A percentile compares a stretch with the other conserved stretches of the same genome.
phyloP scores from a whole-genome alignment of 2,797 vertebrate species.

The Oreortyx pictus region DNA sequence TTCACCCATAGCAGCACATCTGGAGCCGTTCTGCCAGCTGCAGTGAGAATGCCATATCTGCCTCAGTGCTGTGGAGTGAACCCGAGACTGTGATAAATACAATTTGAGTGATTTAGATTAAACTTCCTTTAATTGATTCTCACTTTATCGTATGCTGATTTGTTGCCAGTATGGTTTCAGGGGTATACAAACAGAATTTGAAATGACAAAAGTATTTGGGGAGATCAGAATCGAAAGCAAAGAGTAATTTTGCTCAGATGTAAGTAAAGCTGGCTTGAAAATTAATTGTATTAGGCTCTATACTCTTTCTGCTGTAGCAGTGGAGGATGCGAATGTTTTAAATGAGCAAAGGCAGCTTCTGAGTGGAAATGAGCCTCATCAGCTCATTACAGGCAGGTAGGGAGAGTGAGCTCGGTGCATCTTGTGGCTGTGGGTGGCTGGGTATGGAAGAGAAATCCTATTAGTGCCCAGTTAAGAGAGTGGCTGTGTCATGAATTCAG shows the following conservation, averaged over 20 bases:
- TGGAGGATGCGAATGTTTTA: slow-evolving; percentile 36
- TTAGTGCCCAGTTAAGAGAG: slow-evolving; percentile 50
- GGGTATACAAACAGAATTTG: slow-evolving; percentile 3
- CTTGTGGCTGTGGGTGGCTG: neutral
- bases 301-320: slow-evolving; percentile 15
- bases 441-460: slow-evolving; percentile 34
- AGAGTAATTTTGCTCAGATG: neutral
- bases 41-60: neutral
- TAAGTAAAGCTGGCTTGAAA: slow-evolving; percentile 43
- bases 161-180: neutral
- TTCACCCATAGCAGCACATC: accelerated
- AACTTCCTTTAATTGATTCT: slow-evolving; percentile 35
- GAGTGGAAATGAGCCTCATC: slow-evolving; percentile 3
- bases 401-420: slow-evolving; percentile 21
- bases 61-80: accelerated
- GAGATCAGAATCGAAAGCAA: slow-evolving; percentile 8
- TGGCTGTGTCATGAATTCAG: slow-evolving; percentile 20
- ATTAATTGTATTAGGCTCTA: slow-evolving; percentile 39
- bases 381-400: neutral
- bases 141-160: slow-evolving; percentile 33
- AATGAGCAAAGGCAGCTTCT: slow-evolving; percentile 48
- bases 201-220: neutral
- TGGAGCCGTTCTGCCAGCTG: neutral
- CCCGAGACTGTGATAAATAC: neutral
- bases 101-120: slow-evolving; percentile 14